phyloP scores from a whole-genome alignment of 37 sponge, comb jelly and placozoan genomes.

The Haliclona indistincta region DNA sequence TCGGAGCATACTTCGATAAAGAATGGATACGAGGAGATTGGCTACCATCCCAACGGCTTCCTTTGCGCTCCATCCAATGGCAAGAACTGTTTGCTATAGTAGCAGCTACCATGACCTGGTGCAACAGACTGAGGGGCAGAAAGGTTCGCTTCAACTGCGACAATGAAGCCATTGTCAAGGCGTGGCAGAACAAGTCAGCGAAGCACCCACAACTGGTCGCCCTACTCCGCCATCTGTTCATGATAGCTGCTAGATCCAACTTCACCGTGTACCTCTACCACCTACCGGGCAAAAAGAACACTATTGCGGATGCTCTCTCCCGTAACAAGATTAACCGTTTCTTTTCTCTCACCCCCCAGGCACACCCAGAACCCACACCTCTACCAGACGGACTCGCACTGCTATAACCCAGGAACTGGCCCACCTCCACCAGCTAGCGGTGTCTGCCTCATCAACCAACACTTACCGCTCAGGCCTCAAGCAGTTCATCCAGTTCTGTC shows the following conservation, averaged over 20 bases:
- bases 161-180: background rate
- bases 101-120: background rate
- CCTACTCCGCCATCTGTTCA: constrained; percentile 24
- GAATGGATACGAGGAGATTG: constrained; percentile 12
- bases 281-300: no score
- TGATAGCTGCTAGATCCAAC: no score
- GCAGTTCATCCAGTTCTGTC: background rate
- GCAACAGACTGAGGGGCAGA: background rate
- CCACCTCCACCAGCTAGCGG: no score
- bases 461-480: background rate
- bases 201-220: background rate
- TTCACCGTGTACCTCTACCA: no score
- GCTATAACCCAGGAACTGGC: no score
- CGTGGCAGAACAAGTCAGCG: background rate
- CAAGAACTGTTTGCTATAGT: background rate
- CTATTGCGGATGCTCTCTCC: no score
- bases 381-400: no score
- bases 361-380: no score
- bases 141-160: background rate
- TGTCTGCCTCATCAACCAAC: no score
- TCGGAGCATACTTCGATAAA: background rate
- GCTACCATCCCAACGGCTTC: background rate
- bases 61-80: background rate
- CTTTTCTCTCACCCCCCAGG: no score
- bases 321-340: no score